Conservation (phyloP, 2,888 invertebrate genomes). For the Noctua comes region DNA sequence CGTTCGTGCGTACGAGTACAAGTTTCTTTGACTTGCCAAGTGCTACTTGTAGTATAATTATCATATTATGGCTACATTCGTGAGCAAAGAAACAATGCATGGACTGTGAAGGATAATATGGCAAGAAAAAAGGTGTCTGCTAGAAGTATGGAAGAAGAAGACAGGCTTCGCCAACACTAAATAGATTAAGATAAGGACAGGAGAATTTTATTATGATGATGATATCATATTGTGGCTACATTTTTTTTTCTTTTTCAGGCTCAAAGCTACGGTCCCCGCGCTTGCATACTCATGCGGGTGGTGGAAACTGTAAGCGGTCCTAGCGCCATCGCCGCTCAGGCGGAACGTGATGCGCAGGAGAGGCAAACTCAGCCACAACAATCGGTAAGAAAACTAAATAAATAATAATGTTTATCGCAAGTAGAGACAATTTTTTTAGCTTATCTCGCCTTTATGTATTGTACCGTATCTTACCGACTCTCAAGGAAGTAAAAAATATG, state of each 20-base stretch:
- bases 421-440: background rate
- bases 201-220: no score
- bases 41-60: no score
- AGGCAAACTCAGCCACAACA: constrained; percentile 46
- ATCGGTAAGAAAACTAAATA: background rate
- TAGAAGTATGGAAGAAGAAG: background rate
- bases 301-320: constrained; percentile 96
- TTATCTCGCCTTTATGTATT: background rate
- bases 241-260: constrained; percentile 92
- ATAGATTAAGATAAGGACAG: background rate
- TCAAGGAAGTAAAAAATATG: no score
- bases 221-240: no score
- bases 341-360: constrained; percentile 71
- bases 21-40: no score
- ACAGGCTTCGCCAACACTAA: background rate
- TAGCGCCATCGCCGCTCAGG: constrained; percentile 75
- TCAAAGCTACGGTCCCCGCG: constrained; percentile 98
- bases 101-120: background rate
- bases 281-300: constrained; percentile 98
- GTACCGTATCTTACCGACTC: background rate
- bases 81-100: background rate
- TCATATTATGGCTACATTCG: no score
- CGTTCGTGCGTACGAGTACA: no score
- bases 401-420: background rate
- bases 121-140: background rate